Evolutionary conservation across 1,140 invertebrate genomes (phyloP), one percentile per base, ranked within the genome.

Genomic region (Matsumurasca onukii): DNA sequence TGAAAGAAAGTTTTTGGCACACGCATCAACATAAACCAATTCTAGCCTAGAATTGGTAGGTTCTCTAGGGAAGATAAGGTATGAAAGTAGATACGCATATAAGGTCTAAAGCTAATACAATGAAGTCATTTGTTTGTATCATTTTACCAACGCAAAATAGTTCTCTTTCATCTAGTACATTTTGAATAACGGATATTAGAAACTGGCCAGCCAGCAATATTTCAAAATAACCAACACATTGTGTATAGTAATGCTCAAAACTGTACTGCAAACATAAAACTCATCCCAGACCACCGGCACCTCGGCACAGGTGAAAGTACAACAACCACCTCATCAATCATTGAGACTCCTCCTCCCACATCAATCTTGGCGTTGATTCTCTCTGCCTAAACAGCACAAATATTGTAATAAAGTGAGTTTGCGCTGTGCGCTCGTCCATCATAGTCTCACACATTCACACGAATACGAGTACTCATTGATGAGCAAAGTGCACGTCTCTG

Each of bases 371-470:
- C n/a, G 49, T 20, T 51, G 49, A 51, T 22, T 51, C 24, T 22
- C 49, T 45, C 49, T 17, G 49, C 49, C n/a, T 20, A 51, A 51
- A 51, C n/a, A 5, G 24, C 49, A 51, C 49, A 51, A 51, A 51
- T 51, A 51, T 51, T 51, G 49, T 51, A 51, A 51, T 51, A 20
- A 9, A 9, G 39, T 9, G 9, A n/a, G 9, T 12, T 9, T n/a
- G 39, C 49, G 49, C 5, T n/a, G 49, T 5, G n/a, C n/a, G 49
- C 5, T 51, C 49, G 49, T 51, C 24, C n/a, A 51, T 51, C 49
- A 20, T 51, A n/a, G n/a, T n/a, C n/a, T n/a, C n/a, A n/a, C n/a
- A n/a, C n/a, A n/a, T n/a, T n/a, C n/a, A n/a, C n/a, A n/a, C n/a
- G n/a, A n/a, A n/a, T n/a, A n/a, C n/a, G n/a, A n/a, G n/a, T n/a